phyloP scores from a whole-genome alignment of 2,888 invertebrate genomes.

The Brachycybe producta region DNA sequence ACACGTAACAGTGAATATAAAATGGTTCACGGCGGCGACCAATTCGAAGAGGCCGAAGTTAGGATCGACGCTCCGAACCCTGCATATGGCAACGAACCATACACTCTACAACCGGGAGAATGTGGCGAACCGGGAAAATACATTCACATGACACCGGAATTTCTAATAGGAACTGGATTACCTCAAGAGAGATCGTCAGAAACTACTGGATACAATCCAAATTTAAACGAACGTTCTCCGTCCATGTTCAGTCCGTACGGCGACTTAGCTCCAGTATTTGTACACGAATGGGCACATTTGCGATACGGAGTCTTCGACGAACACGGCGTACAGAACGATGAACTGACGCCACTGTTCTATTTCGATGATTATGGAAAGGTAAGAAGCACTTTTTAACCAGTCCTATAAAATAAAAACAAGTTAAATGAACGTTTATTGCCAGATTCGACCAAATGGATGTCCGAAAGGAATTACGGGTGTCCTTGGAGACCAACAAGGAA shows the following conservation, averaged over 20 bases:
- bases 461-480: constrained; percentile 23
- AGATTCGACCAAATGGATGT: constrained; percentile 25
- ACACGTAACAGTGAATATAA: constrained; percentile 16
- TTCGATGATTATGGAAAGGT: constrained; percentile 21
- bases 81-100: constrained; percentile 25
- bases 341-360: constrained; percentile 21
- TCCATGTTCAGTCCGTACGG: constrained; percentile 5
- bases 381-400: too few species aligned
- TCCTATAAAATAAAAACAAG: too few species aligned
- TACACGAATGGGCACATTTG: constrained; percentile 29
- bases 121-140: constrained; percentile 27
- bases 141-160: constrained; percentile 25
- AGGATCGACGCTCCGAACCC: constrained; percentile 27
- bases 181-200: not conserved
- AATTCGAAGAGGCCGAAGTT: constrained; percentile 17
- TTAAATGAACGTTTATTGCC: too few species aligned
- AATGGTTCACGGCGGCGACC: constrained; percentile 17
- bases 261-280: constrained; percentile 21
- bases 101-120: constrained; percentile 27
- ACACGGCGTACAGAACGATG: constrained; percentile 24
- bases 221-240: not conserved
- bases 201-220: not conserved
- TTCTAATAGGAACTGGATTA: not conserved
- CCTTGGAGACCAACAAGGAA: constrained; percentile 23
- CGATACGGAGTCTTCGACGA: constrained; percentile 28